Evolutionary conservation across 2,888 invertebrate species (phyloP).

Genomic region (Ennomos erosarius): DNA sequence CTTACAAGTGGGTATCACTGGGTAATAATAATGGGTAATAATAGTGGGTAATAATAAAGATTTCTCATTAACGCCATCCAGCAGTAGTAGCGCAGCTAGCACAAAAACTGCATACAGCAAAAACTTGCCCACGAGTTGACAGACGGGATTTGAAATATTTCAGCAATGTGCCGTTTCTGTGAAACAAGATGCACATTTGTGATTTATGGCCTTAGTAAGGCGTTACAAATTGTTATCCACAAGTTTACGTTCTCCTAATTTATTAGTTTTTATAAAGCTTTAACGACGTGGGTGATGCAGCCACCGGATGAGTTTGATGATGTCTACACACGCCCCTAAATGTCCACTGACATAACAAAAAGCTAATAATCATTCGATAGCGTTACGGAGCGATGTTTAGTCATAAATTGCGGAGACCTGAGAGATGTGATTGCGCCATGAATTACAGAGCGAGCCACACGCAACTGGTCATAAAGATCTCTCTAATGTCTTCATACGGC

Average conservation of each 20-base stretch:
- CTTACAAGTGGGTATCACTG: slow-evolving; percentile 32
- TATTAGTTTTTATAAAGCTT: slow-evolving; percentile 51
- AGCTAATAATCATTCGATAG: slow-evolving; percentile 54
- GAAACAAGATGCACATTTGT: slow-evolving; percentile 74
- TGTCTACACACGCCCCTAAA: slow-evolving; percentile 34
- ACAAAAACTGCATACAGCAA: slow-evolving; percentile 66
- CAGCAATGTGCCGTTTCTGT: slow-evolving; percentile 74
- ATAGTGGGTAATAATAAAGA: slow-evolving; percentile 40
- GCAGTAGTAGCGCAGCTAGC: slow-evolving; percentile 49
- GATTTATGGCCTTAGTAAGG: slow-evolving; percentile 73
- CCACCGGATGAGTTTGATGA: slow-evolving; percentile 40
- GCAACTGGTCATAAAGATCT: slow-evolving; percentile 75
- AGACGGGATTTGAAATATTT: slow-evolving; percentile 80
- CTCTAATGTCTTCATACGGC: slow-evolving; percentile 80
- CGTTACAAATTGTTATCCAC: slow-evolving; percentile 77
- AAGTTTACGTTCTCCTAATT: slow-evolving; percentile 61
- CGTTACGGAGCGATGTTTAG: slow-evolving; percentile 56
- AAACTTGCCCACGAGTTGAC: slow-evolving; percentile 72
- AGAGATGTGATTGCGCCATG: slow-evolving; percentile 69
- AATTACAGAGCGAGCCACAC: slow-evolving; percentile 73
- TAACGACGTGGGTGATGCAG: slow-evolving; percentile 50
- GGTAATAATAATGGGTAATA: too few relatives aligned
- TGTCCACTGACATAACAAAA: slow-evolving; percentile 49
- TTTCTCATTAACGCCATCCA: slow-evolving; percentile 69
- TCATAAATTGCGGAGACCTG: slow-evolving; percentile 68